Evolutionary conservation across 1,140 invertebrate genomes (phyloP).

Genomic region (Maconellicoccus hirsutus): DNA sequence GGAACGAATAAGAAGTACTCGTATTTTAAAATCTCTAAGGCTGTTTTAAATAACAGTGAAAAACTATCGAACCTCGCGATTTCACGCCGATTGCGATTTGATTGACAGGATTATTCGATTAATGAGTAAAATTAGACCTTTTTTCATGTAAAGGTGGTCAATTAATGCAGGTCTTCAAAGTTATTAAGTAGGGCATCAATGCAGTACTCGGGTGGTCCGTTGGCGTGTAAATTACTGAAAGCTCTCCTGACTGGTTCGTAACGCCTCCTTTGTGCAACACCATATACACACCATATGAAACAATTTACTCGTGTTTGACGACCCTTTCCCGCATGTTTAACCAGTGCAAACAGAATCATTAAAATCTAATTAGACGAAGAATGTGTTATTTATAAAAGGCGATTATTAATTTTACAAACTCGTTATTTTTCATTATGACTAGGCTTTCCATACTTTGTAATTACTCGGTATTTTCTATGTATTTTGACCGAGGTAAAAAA

Average conservation of each 20-base stretch:
- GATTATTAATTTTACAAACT: slow-evolving; percentile 18
- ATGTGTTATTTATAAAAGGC: slow-evolving; percentile 18
- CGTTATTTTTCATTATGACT: not conserved
- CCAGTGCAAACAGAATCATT: slow-evolving; percentile 18
- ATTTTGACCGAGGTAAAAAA: too few species aligned
- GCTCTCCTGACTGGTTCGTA: slow-evolving; percentile 18
- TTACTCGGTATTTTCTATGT: too few species aligned
- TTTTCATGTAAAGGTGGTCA: not conserved
- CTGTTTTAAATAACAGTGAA: too few species aligned
- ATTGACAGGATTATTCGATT: too few species aligned
- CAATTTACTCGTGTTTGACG: not conserved
- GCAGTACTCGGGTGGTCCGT: slow-evolving; percentile 10
- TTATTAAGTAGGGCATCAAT: slow-evolving; percentile 15
- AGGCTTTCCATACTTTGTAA: too few species aligned
- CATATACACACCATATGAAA: slow-evolving; percentile 17
- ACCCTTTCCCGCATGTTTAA: slow-evolving; percentile 8
- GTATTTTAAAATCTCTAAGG: too few species aligned
- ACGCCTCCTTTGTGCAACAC: slow-evolving; percentile 18
- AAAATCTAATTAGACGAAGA: slow-evolving; percentile 19
- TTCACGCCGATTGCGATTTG: too few species aligned
- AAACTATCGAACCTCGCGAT: too few species aligned
- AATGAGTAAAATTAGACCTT: too few species aligned
- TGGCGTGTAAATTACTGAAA: slow-evolving; percentile 17
- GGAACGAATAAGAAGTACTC: too few species aligned
- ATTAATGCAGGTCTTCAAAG: not conserved